A percentile compares a stretch with the other conserved stretches of the same genome.
phyloP scores from a whole-genome alignment of 2,888 invertebrate genomes.

The Oscheius myriophilus region DNA sequence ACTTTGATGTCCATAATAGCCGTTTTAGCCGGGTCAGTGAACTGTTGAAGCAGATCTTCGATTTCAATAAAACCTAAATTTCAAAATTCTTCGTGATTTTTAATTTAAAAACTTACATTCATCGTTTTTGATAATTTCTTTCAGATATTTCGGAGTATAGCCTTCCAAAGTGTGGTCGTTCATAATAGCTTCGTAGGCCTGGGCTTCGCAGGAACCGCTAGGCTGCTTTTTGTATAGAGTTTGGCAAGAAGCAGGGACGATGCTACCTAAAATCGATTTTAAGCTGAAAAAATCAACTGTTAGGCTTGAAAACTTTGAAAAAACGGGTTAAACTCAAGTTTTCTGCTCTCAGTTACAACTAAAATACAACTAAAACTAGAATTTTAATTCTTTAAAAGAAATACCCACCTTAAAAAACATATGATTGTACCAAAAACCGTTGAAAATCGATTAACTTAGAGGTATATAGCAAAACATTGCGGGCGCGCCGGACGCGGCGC shows the following conservation, averaged over 20 bases:
- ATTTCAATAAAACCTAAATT: slow-evolving; percentile 84
- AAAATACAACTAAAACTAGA: no score
- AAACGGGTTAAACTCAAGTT: no score
- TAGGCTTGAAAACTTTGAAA: no score
- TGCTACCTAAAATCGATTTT: slow-evolving; percentile 59
- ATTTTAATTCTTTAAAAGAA: no score
- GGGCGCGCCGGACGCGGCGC: no score
- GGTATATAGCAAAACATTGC: no score
- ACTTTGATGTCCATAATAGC: slow-evolving; percentile 97
- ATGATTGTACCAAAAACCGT: no score
- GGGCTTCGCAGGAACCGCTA: slow-evolving; percentile 72
- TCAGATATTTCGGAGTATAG: slow-evolving; percentile 72
- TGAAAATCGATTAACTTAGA: no score
- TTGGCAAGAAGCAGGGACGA: slow-evolving; percentile 70
- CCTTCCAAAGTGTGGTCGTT: slow-evolving; percentile 58
- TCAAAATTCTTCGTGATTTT: not conserved
- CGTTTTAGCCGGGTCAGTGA: slow-evolving; percentile 89
- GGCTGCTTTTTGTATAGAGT: slow-evolving; percentile 70
- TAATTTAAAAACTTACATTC: slow-evolving; percentile 70
- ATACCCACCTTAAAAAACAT: no score
- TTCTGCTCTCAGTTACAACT: no score
- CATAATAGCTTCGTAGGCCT: slow-evolving; percentile 71
- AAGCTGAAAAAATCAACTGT: no score
- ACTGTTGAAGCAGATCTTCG: slow-evolving; percentile 89
- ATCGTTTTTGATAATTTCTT: slow-evolving; percentile 73